phyloP scores from a whole-genome alignment of 2,113 vertebrate species.

The Chascanopsetta lugubris region DNA sequence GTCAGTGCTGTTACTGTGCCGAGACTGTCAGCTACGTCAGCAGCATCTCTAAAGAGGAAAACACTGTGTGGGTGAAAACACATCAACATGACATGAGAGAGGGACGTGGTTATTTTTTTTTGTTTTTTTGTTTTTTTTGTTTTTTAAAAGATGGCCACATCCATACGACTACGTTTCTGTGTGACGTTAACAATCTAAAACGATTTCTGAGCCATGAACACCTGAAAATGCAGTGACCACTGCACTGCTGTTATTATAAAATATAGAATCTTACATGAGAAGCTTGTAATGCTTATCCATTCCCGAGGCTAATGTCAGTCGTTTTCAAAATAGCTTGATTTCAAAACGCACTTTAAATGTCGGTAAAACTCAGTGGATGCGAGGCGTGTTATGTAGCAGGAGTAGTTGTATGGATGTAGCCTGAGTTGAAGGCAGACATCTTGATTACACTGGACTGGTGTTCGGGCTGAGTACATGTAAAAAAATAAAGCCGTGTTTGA shows the following conservation, averaged over 20 bases:
- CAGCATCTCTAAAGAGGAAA: background rate
- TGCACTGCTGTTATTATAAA: no score
- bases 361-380: background rate
- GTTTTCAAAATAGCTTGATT: no score
- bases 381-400: background rate
- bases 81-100: background rate
- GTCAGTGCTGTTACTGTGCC: background rate
- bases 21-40: slow-evolving; percentile 7
- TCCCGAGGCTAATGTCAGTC: no score
- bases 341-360: background rate
- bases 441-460: slow-evolving; percentile 26
- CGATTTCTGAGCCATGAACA: no score
- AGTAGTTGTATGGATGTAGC: background rate
- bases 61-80: slow-evolving; percentile 23
- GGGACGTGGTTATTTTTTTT: no score
- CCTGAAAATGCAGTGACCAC: no score
- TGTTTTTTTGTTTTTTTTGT: no score
- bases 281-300: no score
- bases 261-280: no score
- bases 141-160: background rate
- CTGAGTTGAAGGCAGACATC: slow-evolving; percentile 9
- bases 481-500: slow-evolving; percentile 23
- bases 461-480: slow-evolving; percentile 5
- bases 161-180: no score
- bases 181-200: no score